phyloP scores from a whole-genome alignment of 2,113 vertebrate genomes.

The Mixornis gularis region DNA sequence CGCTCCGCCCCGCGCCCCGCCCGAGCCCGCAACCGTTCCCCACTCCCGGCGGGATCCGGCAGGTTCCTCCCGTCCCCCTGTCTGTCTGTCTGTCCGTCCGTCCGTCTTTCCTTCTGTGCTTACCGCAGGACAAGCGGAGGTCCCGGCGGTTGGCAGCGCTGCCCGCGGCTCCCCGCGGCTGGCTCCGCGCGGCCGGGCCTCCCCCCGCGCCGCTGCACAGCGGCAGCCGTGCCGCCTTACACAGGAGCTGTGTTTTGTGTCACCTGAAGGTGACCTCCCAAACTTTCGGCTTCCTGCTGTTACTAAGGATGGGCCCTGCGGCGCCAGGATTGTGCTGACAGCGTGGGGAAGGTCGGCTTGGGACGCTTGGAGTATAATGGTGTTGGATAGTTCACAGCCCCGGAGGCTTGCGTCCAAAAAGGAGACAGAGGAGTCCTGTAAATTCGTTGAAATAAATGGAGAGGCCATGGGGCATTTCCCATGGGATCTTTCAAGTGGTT shows the following conservation, averaged over 20 bases:
- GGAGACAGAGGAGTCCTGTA: not conserved
- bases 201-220: not conserved
- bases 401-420: no score
- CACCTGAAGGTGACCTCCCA: not conserved
- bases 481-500: not conserved
- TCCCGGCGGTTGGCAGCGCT: not conserved
- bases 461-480: not conserved
- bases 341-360: accelerated
- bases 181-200: not conserved
- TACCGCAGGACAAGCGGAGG: not conserved
- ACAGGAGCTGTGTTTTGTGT: no score
- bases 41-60: not conserved
- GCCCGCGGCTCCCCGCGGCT: not conserved
- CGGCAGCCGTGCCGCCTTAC: accelerated
- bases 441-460: not conserved
- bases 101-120: not conserved
- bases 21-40: no score
- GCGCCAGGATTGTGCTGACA: accelerated
- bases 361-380: accelerated
- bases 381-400: not conserved
- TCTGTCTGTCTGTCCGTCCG: no score
- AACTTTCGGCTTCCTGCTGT: not conserved
- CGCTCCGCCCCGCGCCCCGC: not conserved
- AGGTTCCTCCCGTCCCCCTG: not conserved
- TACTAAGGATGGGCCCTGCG: accelerated